Evolutionary conservation across 2,797 vertebrate species (phyloP).

Genomic region (Sternarchorhynchus goeldii): DNA sequence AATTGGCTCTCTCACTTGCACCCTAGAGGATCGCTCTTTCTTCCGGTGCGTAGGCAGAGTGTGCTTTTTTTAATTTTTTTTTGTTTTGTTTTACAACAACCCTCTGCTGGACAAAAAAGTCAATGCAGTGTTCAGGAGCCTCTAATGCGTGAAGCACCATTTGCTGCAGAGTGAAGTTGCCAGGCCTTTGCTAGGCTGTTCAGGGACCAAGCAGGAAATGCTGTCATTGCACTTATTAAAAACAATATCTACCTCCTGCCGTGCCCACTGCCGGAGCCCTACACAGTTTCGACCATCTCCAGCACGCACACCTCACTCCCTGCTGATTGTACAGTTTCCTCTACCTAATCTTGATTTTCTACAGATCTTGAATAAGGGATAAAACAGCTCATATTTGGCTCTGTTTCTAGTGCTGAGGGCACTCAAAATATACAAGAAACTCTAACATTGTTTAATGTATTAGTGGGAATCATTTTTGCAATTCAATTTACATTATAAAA

Average conservation of each 20-base stretch:
- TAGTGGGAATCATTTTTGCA: background rate
- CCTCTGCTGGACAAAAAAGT: background rate
- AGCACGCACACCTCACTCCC: conserved; percentile 22
- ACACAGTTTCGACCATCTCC: background rate
- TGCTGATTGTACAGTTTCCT: conserved; percentile 25
- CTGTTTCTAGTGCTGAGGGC: background rate
- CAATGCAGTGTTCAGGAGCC: background rate
- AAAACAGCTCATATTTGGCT: background rate
- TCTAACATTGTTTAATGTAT: background rate
- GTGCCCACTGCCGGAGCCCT: background rate
- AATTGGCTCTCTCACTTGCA: background rate
- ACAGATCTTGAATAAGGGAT: background rate
- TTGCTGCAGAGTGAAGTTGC: background rate
- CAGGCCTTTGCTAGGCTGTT: background rate
- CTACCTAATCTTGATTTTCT: conserved; percentile 8
- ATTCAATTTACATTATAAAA: no score
- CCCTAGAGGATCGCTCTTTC: conserved; percentile 10
- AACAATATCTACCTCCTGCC: conserved; percentile 30
- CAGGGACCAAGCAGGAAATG: conserved; percentile 13
- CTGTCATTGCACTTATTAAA: conserved; percentile 28
- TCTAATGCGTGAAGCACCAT: background rate
- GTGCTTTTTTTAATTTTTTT: background rate
- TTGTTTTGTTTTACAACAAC: background rate
- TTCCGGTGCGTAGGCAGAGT: background rate
- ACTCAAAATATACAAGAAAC: background rate